phyloP scores from a whole-genome alignment of 2,113 vertebrate genomes.

The Calcarius ornatus region DNA sequence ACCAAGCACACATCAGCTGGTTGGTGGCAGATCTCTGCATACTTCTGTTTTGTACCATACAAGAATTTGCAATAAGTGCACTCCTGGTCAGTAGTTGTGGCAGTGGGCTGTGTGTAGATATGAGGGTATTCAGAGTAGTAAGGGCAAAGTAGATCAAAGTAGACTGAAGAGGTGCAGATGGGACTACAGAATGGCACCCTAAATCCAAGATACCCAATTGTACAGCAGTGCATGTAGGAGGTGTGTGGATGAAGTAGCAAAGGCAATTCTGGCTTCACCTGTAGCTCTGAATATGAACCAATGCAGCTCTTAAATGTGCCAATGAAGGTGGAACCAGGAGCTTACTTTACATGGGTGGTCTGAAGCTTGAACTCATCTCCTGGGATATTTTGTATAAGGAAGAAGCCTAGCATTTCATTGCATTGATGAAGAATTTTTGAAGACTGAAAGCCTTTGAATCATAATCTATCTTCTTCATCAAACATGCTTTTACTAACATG shows the following conservation, averaged over 20 bases:
- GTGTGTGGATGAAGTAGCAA: not conserved
- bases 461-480: not conserved
- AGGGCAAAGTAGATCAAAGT: not conserved
- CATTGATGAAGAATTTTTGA: not conserved
- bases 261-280: not conserved
- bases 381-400: not conserved
- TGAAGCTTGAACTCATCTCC: not conserved
- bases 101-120: rapidly evolving
- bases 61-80: not conserved
- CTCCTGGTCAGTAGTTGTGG: not conserved
- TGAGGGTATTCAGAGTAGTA: not conserved
- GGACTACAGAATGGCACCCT: not conserved
- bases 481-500: not conserved
- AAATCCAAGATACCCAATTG: not conserved
- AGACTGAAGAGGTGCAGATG: not conserved
- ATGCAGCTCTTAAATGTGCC: not conserved
- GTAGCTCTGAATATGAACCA: not conserved
- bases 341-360: not conserved
- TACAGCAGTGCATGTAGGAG: not conserved
- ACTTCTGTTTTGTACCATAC: not conserved
- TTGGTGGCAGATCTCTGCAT: not conserved
- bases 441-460: not conserved
- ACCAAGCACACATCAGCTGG: not conserved
- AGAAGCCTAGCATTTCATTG: not conserved
- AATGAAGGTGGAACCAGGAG: not conserved